These are phyloP conservation scores for Chaetodon trifascialis DNA, from an alignment of 2,113 vertebrate genomes.

Conservation along the genomic window DNA sequence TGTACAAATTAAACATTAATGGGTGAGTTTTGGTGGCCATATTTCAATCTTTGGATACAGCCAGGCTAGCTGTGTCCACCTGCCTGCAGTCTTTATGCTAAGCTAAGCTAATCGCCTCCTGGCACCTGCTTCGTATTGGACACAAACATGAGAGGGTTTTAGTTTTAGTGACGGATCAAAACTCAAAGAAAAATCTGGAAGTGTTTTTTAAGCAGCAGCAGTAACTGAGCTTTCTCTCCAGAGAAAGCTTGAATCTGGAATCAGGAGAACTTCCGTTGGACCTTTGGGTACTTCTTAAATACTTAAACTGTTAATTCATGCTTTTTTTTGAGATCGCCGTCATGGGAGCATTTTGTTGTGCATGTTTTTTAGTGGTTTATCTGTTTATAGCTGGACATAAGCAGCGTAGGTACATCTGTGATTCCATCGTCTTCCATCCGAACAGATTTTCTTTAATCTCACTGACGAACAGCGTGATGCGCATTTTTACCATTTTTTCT, in stretches of 20 bases:
- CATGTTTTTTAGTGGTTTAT: slow-evolving; percentile 40
- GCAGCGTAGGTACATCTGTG: not conserved
- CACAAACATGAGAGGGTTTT: too few species aligned
- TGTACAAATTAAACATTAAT: not conserved
- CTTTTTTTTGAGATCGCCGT: slow-evolving; percentile 6
- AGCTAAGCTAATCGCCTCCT: not conserved
- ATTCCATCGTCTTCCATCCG: not conserved
- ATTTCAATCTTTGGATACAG: too few species aligned
- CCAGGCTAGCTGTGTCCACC: not conserved
- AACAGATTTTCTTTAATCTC: not conserved
- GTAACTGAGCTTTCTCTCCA: not conserved
- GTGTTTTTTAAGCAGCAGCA: not conserved
- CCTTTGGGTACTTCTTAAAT: slow-evolving; percentile 38
- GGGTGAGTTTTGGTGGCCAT: too few species aligned
- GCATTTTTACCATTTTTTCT: not conserved
- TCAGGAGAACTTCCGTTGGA: slow-evolving; percentile 10
- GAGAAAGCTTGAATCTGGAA: slow-evolving; percentile 7
- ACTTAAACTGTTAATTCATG: slow-evolving; percentile 28
- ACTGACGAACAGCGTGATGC: not conserved
- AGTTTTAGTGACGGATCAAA: too few species aligned
- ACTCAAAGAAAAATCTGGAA: not conserved
- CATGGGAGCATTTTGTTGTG: slow-evolving; percentile 4
- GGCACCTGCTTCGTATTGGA: too few species aligned
- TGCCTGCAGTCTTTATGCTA: not conserved
- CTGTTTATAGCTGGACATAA: not conserved